Evolutionary conservation across 2,888 invertebrate genomes (phyloP).

Genomic region (Teleiodes luculella): DNA sequence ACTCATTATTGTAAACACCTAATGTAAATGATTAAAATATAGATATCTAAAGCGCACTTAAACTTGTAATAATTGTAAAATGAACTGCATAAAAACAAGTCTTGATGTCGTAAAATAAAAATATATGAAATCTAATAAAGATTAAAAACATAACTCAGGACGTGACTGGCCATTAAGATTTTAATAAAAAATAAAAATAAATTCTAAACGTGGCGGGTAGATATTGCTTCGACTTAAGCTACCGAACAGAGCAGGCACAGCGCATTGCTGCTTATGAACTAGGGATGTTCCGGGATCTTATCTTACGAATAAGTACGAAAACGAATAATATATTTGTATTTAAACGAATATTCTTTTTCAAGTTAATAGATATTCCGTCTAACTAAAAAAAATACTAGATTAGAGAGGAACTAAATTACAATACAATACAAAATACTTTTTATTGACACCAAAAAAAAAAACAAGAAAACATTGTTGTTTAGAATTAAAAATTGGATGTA

Average conservation of each 20-base stretch:
- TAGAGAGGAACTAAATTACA: no score
- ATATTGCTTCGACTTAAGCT: conserved; percentile 39
- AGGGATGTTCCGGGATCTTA: not conserved
- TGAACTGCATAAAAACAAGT: conserved; percentile 5
- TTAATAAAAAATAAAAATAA: conserved; percentile 33
- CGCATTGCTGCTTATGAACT: not conserved
- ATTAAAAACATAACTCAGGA: conserved; percentile 10
- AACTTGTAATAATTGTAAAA: not conserved
- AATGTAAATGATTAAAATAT: not conserved
- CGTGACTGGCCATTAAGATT: conserved; percentile 26
- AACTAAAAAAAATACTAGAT: no score
- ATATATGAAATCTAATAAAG: conserved; percentile 7
- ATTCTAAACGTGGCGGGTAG: conserved; percentile 32
- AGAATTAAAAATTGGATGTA: no score
- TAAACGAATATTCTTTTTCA: no score
- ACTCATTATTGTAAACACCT: not conserved
- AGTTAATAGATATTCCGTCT: no score
- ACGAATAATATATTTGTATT: not conserved
- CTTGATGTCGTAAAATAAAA: conserved; percentile 4
- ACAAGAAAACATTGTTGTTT: no score
- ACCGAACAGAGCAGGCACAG: conserved; percentile 15
- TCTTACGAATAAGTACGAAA: not conserved
- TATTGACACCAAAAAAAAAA: no score
- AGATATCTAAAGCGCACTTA: not conserved
- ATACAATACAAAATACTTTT: no score